phyloP scores from a whole-genome alignment of 2,113 vertebrate genomes.

The Pelusios castaneus region DNA sequence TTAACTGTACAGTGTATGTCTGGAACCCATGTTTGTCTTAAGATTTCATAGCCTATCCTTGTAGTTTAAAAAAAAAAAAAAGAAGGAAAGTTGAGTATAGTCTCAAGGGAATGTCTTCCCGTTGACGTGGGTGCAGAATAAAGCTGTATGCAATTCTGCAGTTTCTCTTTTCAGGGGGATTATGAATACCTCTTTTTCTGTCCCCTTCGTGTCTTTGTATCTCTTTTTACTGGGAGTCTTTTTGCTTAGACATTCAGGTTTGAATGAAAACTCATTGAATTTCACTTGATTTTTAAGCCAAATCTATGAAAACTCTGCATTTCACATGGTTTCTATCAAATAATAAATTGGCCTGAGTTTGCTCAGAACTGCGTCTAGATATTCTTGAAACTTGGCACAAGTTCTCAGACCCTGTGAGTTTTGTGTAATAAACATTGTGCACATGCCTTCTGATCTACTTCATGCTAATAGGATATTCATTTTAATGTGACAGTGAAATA shows the following conservation, averaged over 20 bases:
- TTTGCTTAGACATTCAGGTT: neutral
- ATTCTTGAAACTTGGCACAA: neutral
- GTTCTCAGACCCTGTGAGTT: neutral
- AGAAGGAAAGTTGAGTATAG: neutral
- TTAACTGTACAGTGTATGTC: neutral
- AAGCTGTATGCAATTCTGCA: neutral
- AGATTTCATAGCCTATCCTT: neutral
- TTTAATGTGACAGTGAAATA: neutral
- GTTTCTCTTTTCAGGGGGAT: rapidly evolving
- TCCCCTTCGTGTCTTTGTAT: neutral
- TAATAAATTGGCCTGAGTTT: neutral
- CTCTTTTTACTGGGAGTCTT: neutral
- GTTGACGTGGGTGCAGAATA: neutral
- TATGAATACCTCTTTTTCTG: neutral
- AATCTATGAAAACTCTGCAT: neutral
- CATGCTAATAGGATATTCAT: neutral
- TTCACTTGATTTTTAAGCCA: neutral
- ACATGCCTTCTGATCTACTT: neutral
- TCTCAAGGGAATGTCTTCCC: neutral
- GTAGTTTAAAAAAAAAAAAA: neutral
- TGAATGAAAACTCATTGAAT: neutral
- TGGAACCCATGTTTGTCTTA: neutral
- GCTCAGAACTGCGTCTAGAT: neutral
- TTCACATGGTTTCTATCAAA: neutral
- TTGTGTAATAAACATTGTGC: neutral